Evolutionary conservation across 1,140 invertebrate genomes (phyloP).

Genomic region (Saccostrea glomerata): DNA sequence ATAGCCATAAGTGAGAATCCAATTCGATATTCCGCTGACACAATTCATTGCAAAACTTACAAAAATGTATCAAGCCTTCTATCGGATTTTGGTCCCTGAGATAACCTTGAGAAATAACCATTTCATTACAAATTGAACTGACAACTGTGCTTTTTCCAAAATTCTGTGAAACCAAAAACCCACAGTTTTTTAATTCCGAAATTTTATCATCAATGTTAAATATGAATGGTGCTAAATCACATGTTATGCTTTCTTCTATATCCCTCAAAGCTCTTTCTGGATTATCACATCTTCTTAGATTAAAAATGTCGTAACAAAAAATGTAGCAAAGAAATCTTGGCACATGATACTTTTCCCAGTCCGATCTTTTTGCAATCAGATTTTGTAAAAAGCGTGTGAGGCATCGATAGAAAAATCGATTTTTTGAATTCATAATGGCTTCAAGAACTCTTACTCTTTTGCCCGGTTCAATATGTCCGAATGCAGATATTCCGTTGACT

Average conservation of each 20-base stretch:
- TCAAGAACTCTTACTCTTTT: not conserved
- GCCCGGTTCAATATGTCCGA: not conserved
- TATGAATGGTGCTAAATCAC: not conserved
- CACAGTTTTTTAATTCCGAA: not conserved
- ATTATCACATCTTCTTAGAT: not conserved
- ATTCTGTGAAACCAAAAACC: not conserved
- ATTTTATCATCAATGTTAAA: not conserved
- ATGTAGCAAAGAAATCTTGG: not conserved
- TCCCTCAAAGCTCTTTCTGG: not conserved
- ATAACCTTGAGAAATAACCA: not conserved
- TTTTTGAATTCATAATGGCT: not conserved
- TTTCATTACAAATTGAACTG: not conserved
- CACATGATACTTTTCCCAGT: not conserved
- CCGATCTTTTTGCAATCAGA: not conserved
- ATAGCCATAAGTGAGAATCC: not conserved
- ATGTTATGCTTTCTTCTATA: not conserved
- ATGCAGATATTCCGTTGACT: not conserved
- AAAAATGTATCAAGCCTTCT: not conserved
- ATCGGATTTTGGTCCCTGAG: not conserved
- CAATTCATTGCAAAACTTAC: not conserved
- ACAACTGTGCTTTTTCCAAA: not conserved
- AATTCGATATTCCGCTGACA: not conserved
- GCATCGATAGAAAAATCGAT: not conserved
- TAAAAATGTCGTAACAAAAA: not conserved
- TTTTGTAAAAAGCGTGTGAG: not conserved